phyloP scores from a whole-genome alignment of 2,888 invertebrate species.

The Aphrophora alni region DNA sequence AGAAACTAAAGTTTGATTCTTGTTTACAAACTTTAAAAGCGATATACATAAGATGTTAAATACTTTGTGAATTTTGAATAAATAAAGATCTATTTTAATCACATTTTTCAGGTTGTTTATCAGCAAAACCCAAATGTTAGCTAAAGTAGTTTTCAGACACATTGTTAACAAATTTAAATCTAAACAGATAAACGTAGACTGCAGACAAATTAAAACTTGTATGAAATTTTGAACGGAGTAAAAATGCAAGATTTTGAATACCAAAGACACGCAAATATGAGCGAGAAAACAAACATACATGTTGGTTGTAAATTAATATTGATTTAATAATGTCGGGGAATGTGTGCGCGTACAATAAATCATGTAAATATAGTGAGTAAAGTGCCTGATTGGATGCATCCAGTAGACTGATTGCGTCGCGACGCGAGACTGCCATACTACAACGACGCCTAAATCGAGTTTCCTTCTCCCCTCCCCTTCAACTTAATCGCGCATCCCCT shows the following conservation, averaged over 20 bases:
- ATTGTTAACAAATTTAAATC: no score
- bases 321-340: constrained; percentile 1
- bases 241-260: background rate
- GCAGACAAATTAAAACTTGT: no score
- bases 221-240: no score
- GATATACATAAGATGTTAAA: no score
- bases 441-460: constrained; percentile 10
- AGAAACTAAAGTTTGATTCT: no score
- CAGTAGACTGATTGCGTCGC: constrained; percentile 6
- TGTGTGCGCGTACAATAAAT: constrained; percentile 6
- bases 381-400: constrained; percentile 19
- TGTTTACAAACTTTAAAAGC: no score
- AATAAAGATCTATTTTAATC: no score
- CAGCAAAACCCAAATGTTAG: no score
- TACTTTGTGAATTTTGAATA: no score
- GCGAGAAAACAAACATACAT: background rate
- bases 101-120: no score
- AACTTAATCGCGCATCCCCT: background rate
- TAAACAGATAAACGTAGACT: no score
- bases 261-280: background rate
- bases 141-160: no score
- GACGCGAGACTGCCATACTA: constrained; percentile 1
- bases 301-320: background rate
- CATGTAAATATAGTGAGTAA: constrained; percentile 7
- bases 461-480: background rate